phyloP scores from a whole-genome alignment of 2,113 vertebrate species.

The Centrocercus urophasianus region DNA sequence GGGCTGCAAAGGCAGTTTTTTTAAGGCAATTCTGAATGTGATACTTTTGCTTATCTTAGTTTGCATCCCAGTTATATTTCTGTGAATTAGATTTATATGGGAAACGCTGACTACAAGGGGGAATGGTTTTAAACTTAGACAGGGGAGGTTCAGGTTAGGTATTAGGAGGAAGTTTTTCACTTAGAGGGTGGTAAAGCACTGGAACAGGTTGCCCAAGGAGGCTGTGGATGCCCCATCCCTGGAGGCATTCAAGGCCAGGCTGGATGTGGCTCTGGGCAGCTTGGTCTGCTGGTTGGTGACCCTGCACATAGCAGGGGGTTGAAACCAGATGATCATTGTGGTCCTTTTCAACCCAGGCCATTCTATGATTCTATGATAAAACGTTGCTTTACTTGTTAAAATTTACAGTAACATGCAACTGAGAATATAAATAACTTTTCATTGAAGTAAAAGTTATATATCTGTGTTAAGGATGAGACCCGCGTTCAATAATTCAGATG shows the following conservation, averaged over 20 bases:
- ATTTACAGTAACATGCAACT: not conserved
- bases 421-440: not conserved
- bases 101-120: conserved; percentile 60
- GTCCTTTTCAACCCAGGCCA: too few relatives aligned
- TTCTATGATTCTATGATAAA: not conserved
- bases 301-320: too few relatives aligned
- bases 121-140: too few relatives aligned
- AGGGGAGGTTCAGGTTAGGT: too few relatives aligned
- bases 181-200: too few relatives aligned
- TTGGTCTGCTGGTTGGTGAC: too few relatives aligned
- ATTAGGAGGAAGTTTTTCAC: too few relatives aligned
- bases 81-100: conserved; percentile 71
- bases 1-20: not conserved
- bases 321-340: too few relatives aligned
- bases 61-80: conserved; percentile 71
- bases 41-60: conserved; percentile 68
- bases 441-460: conserved; percentile 71
- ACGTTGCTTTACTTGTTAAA: conserved; percentile 54
- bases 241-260: too few relatives aligned
- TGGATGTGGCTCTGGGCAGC: too few relatives aligned
- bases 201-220: too few relatives aligned
- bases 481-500: conserved; percentile 86
- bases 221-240: too few relatives aligned
- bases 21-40: not conserved
- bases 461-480: conserved; percentile 79